Percentiles rank a stretch among this genome's conserved stretches.
Evolutionary conservation across 2,113 vertebrate genomes (phyloP).

Genomic region (Kryptolebias marmoratus): DNA sequence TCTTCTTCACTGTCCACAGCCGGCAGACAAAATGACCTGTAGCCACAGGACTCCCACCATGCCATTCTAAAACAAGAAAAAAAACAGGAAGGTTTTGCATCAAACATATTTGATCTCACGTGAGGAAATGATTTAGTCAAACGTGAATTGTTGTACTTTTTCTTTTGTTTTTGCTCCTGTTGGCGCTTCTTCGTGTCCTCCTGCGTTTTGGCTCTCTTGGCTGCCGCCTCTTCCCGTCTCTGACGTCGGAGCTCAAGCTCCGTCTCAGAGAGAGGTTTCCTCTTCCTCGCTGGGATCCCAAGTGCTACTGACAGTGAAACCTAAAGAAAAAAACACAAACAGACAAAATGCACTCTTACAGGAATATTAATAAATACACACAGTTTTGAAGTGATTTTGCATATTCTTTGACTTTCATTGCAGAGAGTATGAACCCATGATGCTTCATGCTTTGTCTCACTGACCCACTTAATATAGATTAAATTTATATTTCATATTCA

Average conservation of each 20-base stretch:
- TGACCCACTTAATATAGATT: no score
- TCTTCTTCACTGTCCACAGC: slow-evolving; percentile 82
- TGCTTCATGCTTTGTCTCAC: no score
- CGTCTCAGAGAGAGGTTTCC: slow-evolving; percentile 79
- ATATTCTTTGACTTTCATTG: no score
- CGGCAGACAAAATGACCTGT: slow-evolving; percentile 84
- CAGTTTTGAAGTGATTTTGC: no score
- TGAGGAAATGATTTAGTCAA: neutral
- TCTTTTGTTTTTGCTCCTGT: slow-evolving; percentile 83
- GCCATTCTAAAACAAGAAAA: slow-evolving; percentile 79
- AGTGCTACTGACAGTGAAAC: slow-evolving; percentile 67
- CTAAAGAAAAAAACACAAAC: slow-evolving; percentile 60
- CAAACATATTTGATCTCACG: neutral
- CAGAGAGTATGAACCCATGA: no score
- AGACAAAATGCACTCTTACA: neutral
- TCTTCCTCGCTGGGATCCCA: slow-evolving; percentile 74
- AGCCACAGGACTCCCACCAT: slow-evolving; percentile 89
- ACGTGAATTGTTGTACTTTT: slow-evolving; percentile 79
- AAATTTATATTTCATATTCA: no score
- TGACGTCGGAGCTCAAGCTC: slow-evolving; percentile 82
- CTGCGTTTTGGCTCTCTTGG: slow-evolving; percentile 84
- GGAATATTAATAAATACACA: no score
- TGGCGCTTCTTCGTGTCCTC: slow-evolving; percentile 81
- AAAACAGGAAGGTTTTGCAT: neutral
- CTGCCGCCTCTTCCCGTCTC: slow-evolving; percentile 83